These are phyloP conservation scores for Coelopa frigida DNA, from an alignment of 1,140 invertebrate genomes.

Conservation along the genomic window DNA sequence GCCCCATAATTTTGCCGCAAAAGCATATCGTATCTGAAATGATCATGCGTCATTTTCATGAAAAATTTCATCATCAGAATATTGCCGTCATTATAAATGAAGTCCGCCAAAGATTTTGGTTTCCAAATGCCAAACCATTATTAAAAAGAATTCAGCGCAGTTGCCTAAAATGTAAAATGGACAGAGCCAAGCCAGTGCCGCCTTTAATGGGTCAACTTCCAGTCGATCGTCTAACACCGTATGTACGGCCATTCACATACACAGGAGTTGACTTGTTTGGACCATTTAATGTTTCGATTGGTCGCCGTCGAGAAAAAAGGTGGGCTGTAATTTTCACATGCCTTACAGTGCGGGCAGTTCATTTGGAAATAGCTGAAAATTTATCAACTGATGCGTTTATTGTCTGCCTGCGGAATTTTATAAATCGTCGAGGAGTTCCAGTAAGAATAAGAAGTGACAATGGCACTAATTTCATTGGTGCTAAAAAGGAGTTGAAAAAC, in stretches of 20 bases:
- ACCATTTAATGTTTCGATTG: conserved; percentile 13
- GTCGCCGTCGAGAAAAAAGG: conserved; percentile 17
- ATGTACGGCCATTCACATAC: conserved; percentile 9
- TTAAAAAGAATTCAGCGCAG: not conserved
- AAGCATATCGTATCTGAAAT: not conserved
- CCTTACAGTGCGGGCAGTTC: conserved; percentile 15
- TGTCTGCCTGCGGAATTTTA: conserved; percentile 16
- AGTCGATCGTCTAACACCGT: not conserved
- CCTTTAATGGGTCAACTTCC: conserved; percentile 6
- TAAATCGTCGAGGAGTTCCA: conserved; percentile 21
- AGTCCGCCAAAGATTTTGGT: conserved; percentile 8
- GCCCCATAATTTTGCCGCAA: conserved; percentile 4
- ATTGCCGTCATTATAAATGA: conserved; percentile 3
- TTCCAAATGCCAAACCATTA: not conserved
- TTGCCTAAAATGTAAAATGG: not conserved
- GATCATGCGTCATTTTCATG: conserved; percentile 3
- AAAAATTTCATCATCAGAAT: conserved; percentile 10
- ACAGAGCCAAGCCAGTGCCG: conserved; percentile 8
- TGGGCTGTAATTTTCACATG: conserved; percentile 23
- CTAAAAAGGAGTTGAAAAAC: conserved; percentile 21
- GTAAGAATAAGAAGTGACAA: conserved; percentile 31
- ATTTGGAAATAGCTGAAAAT: conserved; percentile 16
- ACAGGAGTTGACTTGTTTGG: conserved; percentile 11
- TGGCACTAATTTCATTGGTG: conserved; percentile 38
- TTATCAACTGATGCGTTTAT: conserved; percentile 14